Conservation (phyloP, 2,797 vertebrate species). For the Astyanax mexicanus region DNA sequence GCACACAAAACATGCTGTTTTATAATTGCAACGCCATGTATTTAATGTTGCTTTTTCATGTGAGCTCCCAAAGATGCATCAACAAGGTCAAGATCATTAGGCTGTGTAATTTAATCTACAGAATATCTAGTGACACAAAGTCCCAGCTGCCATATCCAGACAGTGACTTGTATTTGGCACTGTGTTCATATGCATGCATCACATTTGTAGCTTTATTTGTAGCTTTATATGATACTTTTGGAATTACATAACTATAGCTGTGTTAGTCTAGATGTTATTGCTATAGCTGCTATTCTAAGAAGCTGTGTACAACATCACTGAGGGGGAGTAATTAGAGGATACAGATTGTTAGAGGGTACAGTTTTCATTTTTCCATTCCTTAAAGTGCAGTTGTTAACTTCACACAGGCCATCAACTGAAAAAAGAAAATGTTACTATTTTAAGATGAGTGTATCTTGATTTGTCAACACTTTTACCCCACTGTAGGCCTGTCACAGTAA, state of each 20-base stretch:
- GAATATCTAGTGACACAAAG: neutral
- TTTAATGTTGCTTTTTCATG: neutral
- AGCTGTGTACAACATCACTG: neutral
- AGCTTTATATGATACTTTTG: neutral
- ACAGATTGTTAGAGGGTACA: neutral
- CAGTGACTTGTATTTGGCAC: neutral
- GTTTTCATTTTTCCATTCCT: no score
- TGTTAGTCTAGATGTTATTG: neutral
- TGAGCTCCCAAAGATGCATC: neutral
- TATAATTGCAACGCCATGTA: neutral
- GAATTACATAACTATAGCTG: neutral
- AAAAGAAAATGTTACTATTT: no score
- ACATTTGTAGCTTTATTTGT: neutral
- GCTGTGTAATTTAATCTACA: neutral
- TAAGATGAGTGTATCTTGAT: no score
- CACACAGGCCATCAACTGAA: no score
- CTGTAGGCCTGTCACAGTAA: no score
- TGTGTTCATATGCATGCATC: no score
- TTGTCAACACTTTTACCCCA: no score
- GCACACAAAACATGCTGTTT: neutral
- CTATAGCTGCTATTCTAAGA: neutral
- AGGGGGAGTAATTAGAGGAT: neutral
- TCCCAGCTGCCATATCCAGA: conserved; percentile 4
- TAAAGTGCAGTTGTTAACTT: no score
- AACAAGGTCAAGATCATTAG: no score